These are phyloP conservation scores for Hirtodrosophila confusa DNA, from an alignment of 2,888 invertebrate genomes.

Conservation along the genomic window DNA sequence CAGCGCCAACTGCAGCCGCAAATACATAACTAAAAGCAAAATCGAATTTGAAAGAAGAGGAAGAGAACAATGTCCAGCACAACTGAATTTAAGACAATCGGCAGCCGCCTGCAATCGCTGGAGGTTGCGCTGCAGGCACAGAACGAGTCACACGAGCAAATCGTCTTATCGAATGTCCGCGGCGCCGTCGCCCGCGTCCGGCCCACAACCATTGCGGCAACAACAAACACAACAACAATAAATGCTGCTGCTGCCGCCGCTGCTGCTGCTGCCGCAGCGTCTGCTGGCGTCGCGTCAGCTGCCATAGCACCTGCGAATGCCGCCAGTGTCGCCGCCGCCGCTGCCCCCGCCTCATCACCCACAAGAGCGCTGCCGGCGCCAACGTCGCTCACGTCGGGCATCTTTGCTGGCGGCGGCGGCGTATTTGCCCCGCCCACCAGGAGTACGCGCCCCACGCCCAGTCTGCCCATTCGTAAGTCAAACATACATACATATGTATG, in stretches of 20 bases:
- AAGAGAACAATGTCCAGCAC: slow-evolving; percentile 63
- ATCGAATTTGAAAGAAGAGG: slow-evolving; percentile 46
- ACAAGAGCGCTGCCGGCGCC: slow-evolving; percentile 40
- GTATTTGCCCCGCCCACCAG: slow-evolving; percentile 50
- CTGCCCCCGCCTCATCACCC: slow-evolving; percentile 27
- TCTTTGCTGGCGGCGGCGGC: slow-evolving; percentile 38
- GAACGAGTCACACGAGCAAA: slow-evolving; percentile 83
- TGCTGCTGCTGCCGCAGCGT: slow-evolving; percentile 26
- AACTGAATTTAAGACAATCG: slow-evolving; percentile 85
- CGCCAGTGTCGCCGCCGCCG: slow-evolving; percentile 2
- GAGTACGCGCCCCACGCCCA: slow-evolving; percentile 86
- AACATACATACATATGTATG: not conserved
- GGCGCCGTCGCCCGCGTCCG: slow-evolving; percentile 30
- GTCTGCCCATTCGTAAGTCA: slow-evolving; percentile 82
- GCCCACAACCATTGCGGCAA: slow-evolving; percentile 17
- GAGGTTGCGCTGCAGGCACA: slow-evolving; percentile 89
- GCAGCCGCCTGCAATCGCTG: slow-evolving; percentile 90
- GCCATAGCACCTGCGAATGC: slow-evolving; percentile 13
- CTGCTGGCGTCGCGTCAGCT: slow-evolving; percentile 9
- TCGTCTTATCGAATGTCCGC: slow-evolving; percentile 81
- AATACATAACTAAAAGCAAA: slow-evolving; percentile 64
- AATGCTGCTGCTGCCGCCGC: slow-evolving; percentile 27
- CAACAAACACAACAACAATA: slow-evolving; percentile 22
- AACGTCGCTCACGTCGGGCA: slow-evolving; percentile 33
- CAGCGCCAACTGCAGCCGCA: slow-evolving; percentile 53